Conservation (phyloP, 2,797 vertebrate species). For the Danio choprae region DNA sequence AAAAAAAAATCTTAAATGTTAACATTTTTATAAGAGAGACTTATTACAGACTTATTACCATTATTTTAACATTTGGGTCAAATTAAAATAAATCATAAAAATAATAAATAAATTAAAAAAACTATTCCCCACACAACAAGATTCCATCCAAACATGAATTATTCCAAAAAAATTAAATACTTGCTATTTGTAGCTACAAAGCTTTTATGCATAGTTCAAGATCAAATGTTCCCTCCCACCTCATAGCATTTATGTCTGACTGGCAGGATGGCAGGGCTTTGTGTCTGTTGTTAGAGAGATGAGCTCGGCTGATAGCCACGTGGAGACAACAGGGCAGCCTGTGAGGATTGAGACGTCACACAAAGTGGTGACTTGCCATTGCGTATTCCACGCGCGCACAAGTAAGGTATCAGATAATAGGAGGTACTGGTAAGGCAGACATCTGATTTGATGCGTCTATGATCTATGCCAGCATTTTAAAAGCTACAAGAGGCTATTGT, state of each 20-base stretch:
- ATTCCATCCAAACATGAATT: slow-evolving; percentile 15
- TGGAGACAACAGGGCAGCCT: slow-evolving; percentile 47
- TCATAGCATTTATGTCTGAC: slow-evolving; percentile 42
- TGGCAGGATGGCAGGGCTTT: slow-evolving; percentile 57
- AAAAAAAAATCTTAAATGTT: too few species aligned
- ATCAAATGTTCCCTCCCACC: slow-evolving; percentile 41
- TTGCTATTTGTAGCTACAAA: slow-evolving; percentile 22
- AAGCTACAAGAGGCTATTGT: slow-evolving; percentile 17
- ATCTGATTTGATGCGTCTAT: slow-evolving; percentile 44
- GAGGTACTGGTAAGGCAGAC: slow-evolving; percentile 45
- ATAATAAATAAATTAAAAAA: too few species aligned
- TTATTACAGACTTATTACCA: too few species aligned
- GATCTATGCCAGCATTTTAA: slow-evolving; percentile 35
- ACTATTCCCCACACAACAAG: slow-evolving; percentile 17
- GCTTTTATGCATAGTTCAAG: slow-evolving; percentile 48
- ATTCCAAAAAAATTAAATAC: not conserved
- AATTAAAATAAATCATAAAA: not conserved
- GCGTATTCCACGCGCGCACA: slow-evolving; percentile 35
- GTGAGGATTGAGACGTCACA: slow-evolving; percentile 55
- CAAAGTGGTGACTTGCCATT: slow-evolving; percentile 34
- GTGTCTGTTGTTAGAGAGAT: slow-evolving; percentile 62
- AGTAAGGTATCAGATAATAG: slow-evolving; percentile 42
- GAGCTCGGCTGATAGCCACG: slow-evolving; percentile 54
- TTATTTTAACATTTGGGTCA: too few species aligned
- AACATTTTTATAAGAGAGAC: too few species aligned